Base-by-base conservation (phyloP, 1,140 invertebrate species). In the Philaenus spumarius region DNA sequence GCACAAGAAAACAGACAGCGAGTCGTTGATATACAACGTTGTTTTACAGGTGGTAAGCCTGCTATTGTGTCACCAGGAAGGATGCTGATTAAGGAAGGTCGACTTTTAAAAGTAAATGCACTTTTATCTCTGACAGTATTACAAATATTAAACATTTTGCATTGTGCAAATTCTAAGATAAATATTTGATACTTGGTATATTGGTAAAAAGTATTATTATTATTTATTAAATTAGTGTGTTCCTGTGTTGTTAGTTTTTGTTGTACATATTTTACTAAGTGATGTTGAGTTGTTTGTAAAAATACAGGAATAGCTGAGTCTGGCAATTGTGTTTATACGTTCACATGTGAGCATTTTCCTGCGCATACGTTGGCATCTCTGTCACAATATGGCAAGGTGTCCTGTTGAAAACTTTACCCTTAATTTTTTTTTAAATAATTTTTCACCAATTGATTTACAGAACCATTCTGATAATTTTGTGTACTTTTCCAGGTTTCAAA, bases 1-100 rank as follows among this genome's bases (percentile, higher is more conserved):
- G 83, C 88, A 61, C 83, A 87, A 63, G 85, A 89, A 68, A 81
- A 86, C 62, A 82, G 82, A 26, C 79, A 83, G 69, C 80, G 80
- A 65, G 75, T 88, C 62, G 71, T 89, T 14, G 77, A 81, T 65
- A 72, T 88, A 48, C 86, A 89, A 65, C 80, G 78, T 42, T 78
- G 77, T 45, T 76, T 89, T 46, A 59, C 73, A 39, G 73, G 80
- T 63, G 68, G 76, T 3, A 78, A 80, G 30, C 80, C 81, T 2
- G 81, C 80, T 63, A 80, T 89, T 39, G 75, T 89, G 0, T 78
- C 78, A 60, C 86, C 86, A 26, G 85, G 83, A 1, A 75, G 86
- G 24, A 78, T 77, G 55, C 75, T 89, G 45, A 78, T 88, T 37
- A 85, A 83, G 65, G 83, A 88, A 71, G 86, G 87, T 12, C 69